Percentiles rank a stretch among this genome's conserved stretches.
Conservation (phyloP, 2,797 vertebrate genomes). For the Etheostoma nigrum region DNA sequence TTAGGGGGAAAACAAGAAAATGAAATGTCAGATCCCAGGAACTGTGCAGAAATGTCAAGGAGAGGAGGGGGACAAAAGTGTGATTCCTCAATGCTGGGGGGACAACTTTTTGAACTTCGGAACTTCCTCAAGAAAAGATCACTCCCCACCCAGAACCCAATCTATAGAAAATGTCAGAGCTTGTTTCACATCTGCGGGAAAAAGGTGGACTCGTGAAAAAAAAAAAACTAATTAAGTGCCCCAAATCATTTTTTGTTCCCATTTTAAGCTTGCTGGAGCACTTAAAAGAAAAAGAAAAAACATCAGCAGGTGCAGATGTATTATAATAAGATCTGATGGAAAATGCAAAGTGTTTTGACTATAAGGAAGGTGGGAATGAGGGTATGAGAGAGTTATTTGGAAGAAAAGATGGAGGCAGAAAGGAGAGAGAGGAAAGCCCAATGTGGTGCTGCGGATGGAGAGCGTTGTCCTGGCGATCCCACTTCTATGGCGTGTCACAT, state of each 20-base stretch:
- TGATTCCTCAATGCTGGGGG: conserved; percentile 49
- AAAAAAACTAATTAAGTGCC: conserved; percentile 44
- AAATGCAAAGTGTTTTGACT: conserved; percentile 29
- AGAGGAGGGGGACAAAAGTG: conserved; percentile 34
- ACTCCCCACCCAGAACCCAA: conserved; percentile 40
- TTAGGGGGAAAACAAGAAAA: conserved; percentile 35
- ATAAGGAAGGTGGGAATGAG: not conserved
- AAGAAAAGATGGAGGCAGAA: conserved; percentile 36
- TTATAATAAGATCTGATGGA: conserved; percentile 37
- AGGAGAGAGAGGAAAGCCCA: conserved; percentile 64
- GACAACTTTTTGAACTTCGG: conserved; percentile 73
- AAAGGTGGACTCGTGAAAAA: conserved; percentile 15
- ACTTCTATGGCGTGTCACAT: conserved; percentile 83
- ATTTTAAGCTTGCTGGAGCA: conserved; percentile 42
- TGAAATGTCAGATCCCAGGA: conserved; percentile 71
- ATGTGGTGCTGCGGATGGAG: conserved; percentile 74
- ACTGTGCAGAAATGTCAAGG: conserved; percentile 67
- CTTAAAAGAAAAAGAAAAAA: conserved; percentile 15
- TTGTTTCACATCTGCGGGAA: conserved; percentile 33
- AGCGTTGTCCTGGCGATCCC: conserved; percentile 81
- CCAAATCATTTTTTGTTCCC: conserved; percentile 50
- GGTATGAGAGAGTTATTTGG: conserved; percentile 34
- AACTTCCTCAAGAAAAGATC: conserved; percentile 48
- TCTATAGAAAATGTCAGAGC: conserved; percentile 58
- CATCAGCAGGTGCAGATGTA: conserved; percentile 36